Conservation (phyloP, 2,797 vertebrate species). For the Molothrus ater region DNA sequence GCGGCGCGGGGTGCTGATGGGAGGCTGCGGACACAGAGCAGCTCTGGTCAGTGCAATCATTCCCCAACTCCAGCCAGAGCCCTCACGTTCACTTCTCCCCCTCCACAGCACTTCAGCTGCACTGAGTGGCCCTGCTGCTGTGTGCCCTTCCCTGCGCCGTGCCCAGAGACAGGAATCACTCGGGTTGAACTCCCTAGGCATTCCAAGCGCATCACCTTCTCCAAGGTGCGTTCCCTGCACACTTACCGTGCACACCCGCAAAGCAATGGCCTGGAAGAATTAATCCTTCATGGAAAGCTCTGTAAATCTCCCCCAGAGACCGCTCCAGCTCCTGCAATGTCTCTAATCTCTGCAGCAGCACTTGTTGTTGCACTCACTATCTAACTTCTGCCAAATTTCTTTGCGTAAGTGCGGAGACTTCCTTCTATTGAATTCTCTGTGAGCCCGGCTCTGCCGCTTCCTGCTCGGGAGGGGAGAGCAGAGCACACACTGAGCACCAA, state of each 20-base stretch:
- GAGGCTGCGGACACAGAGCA: constrained; percentile 77
- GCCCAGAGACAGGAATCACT: not conserved
- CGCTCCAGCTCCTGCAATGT: not conserved
- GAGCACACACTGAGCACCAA: constrained; percentile 46
- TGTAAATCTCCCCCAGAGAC: not conserved
- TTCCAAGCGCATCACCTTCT: not conserved
- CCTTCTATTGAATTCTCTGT: constrained; percentile 83
- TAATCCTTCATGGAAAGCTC: constrained; percentile 26
- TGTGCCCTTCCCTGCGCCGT: not conserved
- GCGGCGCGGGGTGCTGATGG: constrained; percentile 89
- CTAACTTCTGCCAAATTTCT: constrained; percentile 77
- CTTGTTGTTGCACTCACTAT: constrained; percentile 62
- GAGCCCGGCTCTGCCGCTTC: constrained; percentile 76
- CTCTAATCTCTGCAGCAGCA: constrained; percentile 44
- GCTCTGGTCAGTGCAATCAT: not conserved
- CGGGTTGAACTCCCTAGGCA: not conserved
- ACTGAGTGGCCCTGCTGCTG: not conserved
- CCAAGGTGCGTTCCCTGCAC: not conserved
- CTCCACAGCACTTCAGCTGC: not conserved
- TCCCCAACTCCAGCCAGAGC: not conserved
- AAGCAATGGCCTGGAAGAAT: not conserved
- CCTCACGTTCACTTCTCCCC: not conserved
- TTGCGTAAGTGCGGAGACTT: constrained; percentile 80
- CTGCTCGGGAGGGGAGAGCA: constrained; percentile 69
- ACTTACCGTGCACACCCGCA: constrained; percentile 8